Base-by-base conservation (phyloP, 2,797 vertebrate species). In the Ceyx erithaca region DNA sequence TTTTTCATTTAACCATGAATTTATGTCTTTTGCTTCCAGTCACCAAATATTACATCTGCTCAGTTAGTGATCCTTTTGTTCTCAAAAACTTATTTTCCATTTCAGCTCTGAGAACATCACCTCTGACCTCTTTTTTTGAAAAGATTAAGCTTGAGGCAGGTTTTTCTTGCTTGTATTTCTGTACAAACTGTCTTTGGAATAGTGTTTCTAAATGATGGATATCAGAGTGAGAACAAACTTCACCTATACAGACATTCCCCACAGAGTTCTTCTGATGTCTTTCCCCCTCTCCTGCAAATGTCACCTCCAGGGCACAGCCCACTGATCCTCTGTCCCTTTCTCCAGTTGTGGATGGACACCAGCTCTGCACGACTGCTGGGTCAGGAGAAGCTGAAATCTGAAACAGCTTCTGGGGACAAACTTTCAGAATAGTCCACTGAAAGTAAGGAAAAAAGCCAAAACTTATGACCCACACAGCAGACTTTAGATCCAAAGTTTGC, bases 201-300 rank as follows among this genome's bases (percentile, higher is more conserved):
- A 51, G 33, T 14, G 17, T 69, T 92, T 90, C 85, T 83, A 41
- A 90, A 77, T n/a, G 71, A 33, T 83, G 28, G 68, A 23, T 85
- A 89, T 89, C 81, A 94, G 66, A 93, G 54, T 1, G 2, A 83
- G 94, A 89, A 91, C 90, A 94, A 89, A 80, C 69, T 95, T 84
- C 72, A 80, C 45, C 80, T 71, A 31, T 57, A 75, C 37, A 75
- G 78, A 61, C 37, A 31, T 48, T 87, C 40, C 95, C 80, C 71
- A 52, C 68, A 58, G 88, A 78, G 88, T 8, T 69, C 63, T 70
- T 85, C 51, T 90, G 73, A 88, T 69, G 41, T 68, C 71, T 51
- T 87, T 52, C 5, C 25, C 31, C 10, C 4, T 80, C 41, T 79
- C 49, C 57, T 58, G 48, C 17, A 80, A 48, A 35, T 51, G 37